Evolutionary conservation across 2,113 vertebrate species (phyloP), one percentile per base, ranked within the genome.

Genomic region (Coreoperca whiteheadi): DNA sequence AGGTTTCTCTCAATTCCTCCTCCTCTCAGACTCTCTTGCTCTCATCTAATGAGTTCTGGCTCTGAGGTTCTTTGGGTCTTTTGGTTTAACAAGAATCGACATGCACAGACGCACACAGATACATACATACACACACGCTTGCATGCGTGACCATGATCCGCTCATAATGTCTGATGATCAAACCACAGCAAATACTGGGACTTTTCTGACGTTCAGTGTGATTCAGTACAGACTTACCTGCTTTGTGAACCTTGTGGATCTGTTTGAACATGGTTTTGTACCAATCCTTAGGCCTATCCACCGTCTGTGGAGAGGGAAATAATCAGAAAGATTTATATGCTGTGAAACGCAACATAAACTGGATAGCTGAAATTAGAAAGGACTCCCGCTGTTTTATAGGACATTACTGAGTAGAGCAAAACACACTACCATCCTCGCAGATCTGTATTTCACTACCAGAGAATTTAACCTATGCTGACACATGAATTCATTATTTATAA

Each of bases 221-320:
- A 56, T 88, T 16, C 1, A 6, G 63, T 6, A 2, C 4, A 57
- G 21, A 71, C 87, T 56, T 76, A 99, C 98, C 98, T 46, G 98
- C 96, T 93, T 97, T 99, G 92, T 99, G 98, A 82, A 99, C 98
- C 96, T 97, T 99, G 92, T 99, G 98, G 87, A 99, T 99, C 93
- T 99, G 98, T 92, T 99, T 99, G 92, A 99, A 99, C 98, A 99
- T 99, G 2, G 98, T 99, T 96, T 99, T 99, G 94, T 99, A 99
- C 98, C 98, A 99, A 86, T 99, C 98, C 94, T 99, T 99, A 0
- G 98, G 98, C 89, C 97, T 93, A 92, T 99, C 98, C 87, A 99
- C 98, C 10, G 98, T 99, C 98, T 99, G 92, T 6, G 57, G 50
- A 73, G 60, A 92, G 59, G 83, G 53, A 86, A 74, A 85, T 18